These are phyloP conservation scores for Chrysina gloriosa DNA, from an alignment of 2,888 invertebrate species.

Conservation along the genomic window DNA sequence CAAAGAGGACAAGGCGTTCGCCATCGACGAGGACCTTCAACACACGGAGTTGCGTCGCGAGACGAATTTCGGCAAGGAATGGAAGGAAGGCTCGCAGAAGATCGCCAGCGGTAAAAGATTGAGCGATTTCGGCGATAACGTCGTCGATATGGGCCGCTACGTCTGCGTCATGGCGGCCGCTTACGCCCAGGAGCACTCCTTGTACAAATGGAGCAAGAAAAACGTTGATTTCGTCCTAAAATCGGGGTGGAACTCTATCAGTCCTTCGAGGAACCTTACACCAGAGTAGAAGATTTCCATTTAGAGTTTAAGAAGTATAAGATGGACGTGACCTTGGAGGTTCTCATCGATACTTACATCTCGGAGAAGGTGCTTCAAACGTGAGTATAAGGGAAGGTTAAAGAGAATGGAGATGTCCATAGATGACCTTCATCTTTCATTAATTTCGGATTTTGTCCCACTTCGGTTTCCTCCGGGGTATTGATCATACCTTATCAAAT, in stretches of 20 bases:
- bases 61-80: slow-evolving; percentile 67
- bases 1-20: slow-evolving; percentile 37
- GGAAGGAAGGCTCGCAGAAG: slow-evolving; percentile 72
- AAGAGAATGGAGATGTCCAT: too few species aligned
- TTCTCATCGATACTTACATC: slow-evolving; percentile 48
- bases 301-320: slow-evolving; percentile 45
- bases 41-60: slow-evolving; percentile 68
- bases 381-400: too few species aligned
- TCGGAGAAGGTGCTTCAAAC: slow-evolving; percentile 14
- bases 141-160: slow-evolving; percentile 65
- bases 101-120: slow-evolving; percentile 67
- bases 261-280: slow-evolving; percentile 60
- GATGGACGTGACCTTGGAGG: slow-evolving; percentile 44
- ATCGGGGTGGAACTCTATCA: slow-evolving; percentile 63
- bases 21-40: slow-evolving; percentile 47
- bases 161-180: slow-evolving; percentile 71
- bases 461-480: too few species aligned
- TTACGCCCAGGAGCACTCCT: slow-evolving; percentile 70
- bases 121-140: slow-evolving; percentile 49
- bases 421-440: too few species aligned
- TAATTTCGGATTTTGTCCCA: too few species aligned
- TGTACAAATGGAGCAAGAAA: slow-evolving; percentile 70
- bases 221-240: slow-evolving; percentile 71
- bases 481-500: too few species aligned
- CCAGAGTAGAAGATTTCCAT: slow-evolving; percentile 48